These are phyloP conservation scores for Malacosoma neustria DNA, from an alignment of 2,888 invertebrate genomes.

Conservation along the genomic window DNA sequence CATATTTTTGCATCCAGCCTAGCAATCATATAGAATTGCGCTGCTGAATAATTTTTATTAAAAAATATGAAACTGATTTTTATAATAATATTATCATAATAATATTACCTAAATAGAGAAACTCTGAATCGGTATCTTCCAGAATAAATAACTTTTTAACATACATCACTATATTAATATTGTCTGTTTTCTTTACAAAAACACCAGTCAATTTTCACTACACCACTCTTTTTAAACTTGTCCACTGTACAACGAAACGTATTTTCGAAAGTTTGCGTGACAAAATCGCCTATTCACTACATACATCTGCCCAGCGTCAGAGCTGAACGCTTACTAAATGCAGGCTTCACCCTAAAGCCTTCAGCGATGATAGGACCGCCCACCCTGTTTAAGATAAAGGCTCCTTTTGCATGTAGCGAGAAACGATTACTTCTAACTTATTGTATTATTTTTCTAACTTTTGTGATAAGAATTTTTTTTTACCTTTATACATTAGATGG, in stretches of 20 bases:
- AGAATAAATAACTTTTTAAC: constrained; percentile 19
- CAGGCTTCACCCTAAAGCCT: constrained; percentile 17
- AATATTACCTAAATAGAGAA: constrained; percentile 44
- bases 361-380: constrained; percentile 10
- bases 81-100: no score
- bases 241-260: constrained; percentile 13
- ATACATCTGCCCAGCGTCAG: constrained; percentile 38
- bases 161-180: constrained; percentile 26
- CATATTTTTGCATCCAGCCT: no score
- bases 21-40: no score
- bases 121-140: constrained; percentile 26
- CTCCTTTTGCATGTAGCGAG: background rate
- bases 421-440: no score
- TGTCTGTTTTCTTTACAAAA: constrained; percentile 20
- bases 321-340: constrained; percentile 52
- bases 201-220: constrained; percentile 23
- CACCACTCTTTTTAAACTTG: constrained; percentile 8
- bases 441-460: no score
- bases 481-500: no score
- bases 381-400: background rate
- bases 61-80: no score
- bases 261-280: constrained; percentile 38
- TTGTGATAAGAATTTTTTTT: no score
- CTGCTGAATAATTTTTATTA: no score
- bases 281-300: constrained; percentile 31